These are phyloP conservation scores for Eleutherodactylus coqui DNA, from an alignment of 2,797 vertebrate genomes.

Conservation along the genomic window DNA sequence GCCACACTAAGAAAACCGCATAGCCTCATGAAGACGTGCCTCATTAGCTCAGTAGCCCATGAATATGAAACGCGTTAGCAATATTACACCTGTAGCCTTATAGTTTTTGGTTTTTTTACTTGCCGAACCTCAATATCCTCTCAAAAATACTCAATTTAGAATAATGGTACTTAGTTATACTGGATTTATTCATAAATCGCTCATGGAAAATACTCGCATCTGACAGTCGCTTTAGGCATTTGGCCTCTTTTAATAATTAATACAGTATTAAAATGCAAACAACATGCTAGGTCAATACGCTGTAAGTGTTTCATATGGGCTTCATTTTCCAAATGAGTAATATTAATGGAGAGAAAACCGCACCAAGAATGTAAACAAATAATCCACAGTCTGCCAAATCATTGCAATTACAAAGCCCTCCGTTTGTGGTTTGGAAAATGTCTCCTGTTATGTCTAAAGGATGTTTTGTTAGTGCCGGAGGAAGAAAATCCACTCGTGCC, in stretches of 20 bases:
- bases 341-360: constrained; percentile 32
- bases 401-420: constrained; percentile 16
- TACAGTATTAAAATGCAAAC: background rate
- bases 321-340: constrained; percentile 43
- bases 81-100: too few species aligned
- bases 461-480: constrained; percentile 28
- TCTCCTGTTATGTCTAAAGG: constrained; percentile 46
- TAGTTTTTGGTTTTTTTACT: background rate
- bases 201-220: background rate
- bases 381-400: constrained; percentile 27
- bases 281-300: background rate
- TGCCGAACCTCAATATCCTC: background rate
- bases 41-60: too few species aligned
- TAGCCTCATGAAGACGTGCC: too few species aligned
- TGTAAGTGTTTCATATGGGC: constrained; percentile 13
- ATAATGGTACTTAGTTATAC: background rate
- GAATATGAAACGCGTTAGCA: too few species aligned
- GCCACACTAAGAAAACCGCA: too few species aligned
- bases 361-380: constrained; percentile 30
- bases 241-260: constrained; percentile 22
- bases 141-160: background rate
- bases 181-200: background rate
- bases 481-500: constrained; percentile 21
- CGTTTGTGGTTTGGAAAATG: constrained; percentile 27
- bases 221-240: background rate